Evolutionary conservation across 2,888 invertebrate genomes (phyloP), one percentile per base, ranked within the genome.

Genomic region (Chorisops tibialis): DNA sequence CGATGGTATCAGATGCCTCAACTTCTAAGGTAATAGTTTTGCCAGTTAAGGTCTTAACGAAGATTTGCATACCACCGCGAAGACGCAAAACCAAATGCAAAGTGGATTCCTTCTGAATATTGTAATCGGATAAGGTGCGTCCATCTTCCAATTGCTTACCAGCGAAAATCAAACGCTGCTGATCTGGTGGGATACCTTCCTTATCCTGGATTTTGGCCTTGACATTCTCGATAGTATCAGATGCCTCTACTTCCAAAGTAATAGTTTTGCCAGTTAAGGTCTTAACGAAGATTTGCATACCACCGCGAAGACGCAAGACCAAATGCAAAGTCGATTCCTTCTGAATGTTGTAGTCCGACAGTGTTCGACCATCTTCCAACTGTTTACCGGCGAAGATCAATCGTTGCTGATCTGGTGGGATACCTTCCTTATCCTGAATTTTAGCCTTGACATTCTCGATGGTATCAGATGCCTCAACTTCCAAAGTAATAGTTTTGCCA

Each of bases 21-120:
- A 73, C 73, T 63, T 73, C 73, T 62, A 73, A 66, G 11, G 72
- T 73, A 63, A 43, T 72, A 14, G 72, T 72, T n/a, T 74, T 74
- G 18, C 74, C 74, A 39, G 74, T 74, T 62, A 72, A 30, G 0
- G 72, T 72, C 49, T 72, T 72, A 0, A 72, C 72, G 12, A 72
- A 72, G 56, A 72, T 72, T 12, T 72, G 72, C 72, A 74, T 70
- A 48, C 62, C 62, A 35, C 62, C 62, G 12, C 62, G 48, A 4
- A 62, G 48, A 54, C 62, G 62, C 2, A 62, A 30, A 1, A 62
- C 62, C 22, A 62, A 24, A 56, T 62, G 62, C 11, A 62, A 41
- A 22, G 62, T 62, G 1, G 62, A 62, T 14, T 62, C 62, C 39
- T 62, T 62, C 30, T 62, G 62, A 7, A 62, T 62, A 21, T 62